A percentile compares a stretch with the other conserved stretches of the same genome.
phyloP scores from a whole-genome alignment of 2,113 vertebrate species.

The Cebidichthys violaceus region DNA sequence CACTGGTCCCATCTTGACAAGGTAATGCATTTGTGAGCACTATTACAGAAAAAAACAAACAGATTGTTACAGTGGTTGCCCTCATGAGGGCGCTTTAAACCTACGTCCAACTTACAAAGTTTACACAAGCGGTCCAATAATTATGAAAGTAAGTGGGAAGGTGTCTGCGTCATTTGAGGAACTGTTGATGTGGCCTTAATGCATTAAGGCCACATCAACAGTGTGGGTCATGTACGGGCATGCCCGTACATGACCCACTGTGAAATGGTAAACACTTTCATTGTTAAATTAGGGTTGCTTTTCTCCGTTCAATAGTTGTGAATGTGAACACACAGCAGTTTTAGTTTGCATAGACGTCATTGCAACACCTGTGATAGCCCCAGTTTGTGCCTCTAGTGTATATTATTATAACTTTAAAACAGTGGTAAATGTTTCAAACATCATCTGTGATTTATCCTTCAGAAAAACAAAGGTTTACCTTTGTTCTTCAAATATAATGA shows the following conservation, averaged over 20 bases:
- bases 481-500: not conserved
- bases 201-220: too few species aligned
- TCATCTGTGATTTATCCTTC: not conserved
- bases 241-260: not conserved
- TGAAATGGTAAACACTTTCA: slow-evolving; percentile 26
- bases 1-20: not conserved
- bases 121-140: slow-evolving; percentile 21
- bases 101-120: not conserved
- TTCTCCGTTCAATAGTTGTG: slow-evolving; percentile 5
- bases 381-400: not conserved
- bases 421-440: not conserved
- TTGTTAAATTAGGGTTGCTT: slow-evolving; percentile 40
- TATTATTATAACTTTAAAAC: not conserved
- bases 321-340: slow-evolving; percentile 9
- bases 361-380: not conserved
- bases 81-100: slow-evolving; percentile 58
- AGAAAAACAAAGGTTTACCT: not conserved
- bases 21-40: not conserved
- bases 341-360: slow-evolving; percentile 35
- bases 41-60: not conserved
- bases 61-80: not conserved
- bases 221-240: too few species aligned
- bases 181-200: slow-evolving; percentile 54
- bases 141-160: slow-evolving; percentile 53
- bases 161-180: slow-evolving; percentile 38